These are phyloP conservation scores for Zaprionus obscuricornis DNA, from an alignment of 2,888 invertebrate species.

Conservation along the genomic window DNA sequence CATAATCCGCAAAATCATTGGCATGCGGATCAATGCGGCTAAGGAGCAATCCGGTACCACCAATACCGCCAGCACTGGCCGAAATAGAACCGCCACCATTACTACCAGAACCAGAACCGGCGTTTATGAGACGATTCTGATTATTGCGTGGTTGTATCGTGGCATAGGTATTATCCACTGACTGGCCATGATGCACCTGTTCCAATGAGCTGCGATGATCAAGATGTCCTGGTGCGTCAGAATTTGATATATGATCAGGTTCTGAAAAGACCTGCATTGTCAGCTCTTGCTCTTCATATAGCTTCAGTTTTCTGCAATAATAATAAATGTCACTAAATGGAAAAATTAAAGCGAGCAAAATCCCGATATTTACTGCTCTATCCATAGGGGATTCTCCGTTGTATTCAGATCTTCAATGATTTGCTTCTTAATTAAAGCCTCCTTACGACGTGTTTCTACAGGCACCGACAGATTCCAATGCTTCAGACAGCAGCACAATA, in stretches of 20 bases:
- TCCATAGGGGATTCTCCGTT: conserved; percentile 96
- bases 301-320: conserved; percentile 88
- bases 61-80: conserved; percentile 57
- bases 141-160: conserved; percentile 83
- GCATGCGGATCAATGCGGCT: conserved; percentile 75
- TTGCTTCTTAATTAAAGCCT: conserved; percentile 91
- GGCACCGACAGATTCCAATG: conserved; percentile 93
- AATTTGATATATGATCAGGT: conserved; percentile 85
- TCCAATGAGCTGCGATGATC: conserved; percentile 82
- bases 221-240: conserved; percentile 81
- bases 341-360: background rate
- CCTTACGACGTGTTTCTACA: conserved; percentile 91
- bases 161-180: conserved; percentile 83
- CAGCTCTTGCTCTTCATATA: conserved; percentile 95
- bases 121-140: conserved; percentile 62
- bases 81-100: conserved; percentile 62
- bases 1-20: conserved; percentile 83
- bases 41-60: conserved; percentile 56
- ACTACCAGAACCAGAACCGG: conserved; percentile 30
- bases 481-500: conserved; percentile 94
- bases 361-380: conserved; percentile 89
- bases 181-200: conserved; percentile 81
- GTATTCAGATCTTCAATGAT: conserved; percentile 94
- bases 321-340: background rate
- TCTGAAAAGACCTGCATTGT: conserved; percentile 96